Conservation (phyloP, 1,140 invertebrate species). For the Leguminivora glycinivorella region DNA sequence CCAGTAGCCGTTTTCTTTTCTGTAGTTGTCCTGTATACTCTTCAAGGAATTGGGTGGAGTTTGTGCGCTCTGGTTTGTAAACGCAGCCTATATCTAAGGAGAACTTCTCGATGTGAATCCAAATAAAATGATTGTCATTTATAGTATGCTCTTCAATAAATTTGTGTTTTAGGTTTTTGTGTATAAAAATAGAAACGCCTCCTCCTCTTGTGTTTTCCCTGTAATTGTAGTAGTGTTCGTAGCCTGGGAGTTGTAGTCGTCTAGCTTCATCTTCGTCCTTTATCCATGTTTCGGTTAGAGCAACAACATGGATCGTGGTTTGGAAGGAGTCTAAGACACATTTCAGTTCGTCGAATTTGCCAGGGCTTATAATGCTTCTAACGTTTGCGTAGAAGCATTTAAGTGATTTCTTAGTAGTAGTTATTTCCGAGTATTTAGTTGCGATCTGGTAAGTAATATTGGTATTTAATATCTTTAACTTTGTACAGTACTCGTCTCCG, state of each 20-base stretch:
- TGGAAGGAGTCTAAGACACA: background rate
- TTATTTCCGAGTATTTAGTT: background rate
- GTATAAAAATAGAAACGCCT: too few relatives aligned
- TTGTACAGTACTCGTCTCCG: background rate
- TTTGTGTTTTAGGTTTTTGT: background rate
- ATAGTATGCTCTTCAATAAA: background rate
- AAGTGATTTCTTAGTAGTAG: background rate
- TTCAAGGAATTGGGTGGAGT: background rate
- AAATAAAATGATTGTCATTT: background rate
- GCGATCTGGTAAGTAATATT: background rate
- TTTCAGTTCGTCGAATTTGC: too few relatives aligned
- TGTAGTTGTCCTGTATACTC: background rate
- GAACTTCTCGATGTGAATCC: background rate
- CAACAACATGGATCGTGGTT: background rate
- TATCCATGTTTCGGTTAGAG: background rate
- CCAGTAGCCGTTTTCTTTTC: background rate
- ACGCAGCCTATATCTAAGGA: background rate
- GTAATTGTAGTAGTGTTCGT: background rate
- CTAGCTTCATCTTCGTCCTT: background rate
- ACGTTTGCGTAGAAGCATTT: background rate
- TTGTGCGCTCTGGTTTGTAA: background rate
- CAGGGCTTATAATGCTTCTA: background rate
- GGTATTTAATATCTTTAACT: background rate
- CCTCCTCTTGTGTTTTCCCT: background rate
- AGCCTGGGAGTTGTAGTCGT: background rate